phyloP scores from a whole-genome alignment of 2,113 vertebrate genomes.

The Dolichotis patagonum region DNA sequence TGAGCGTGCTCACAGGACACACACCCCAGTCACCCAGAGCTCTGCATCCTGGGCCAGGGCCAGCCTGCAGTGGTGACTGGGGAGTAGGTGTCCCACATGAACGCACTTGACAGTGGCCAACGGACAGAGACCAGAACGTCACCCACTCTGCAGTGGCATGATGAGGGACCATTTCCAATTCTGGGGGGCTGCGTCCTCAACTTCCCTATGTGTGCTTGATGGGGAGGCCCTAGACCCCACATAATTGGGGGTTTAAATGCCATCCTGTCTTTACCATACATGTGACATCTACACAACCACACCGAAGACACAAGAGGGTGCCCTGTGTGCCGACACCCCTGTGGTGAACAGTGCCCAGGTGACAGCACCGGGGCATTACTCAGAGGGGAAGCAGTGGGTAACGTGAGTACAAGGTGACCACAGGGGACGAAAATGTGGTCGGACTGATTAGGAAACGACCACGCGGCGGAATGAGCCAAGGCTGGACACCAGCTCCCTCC shows the following conservation, averaged over 20 bases:
- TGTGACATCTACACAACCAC: background rate
- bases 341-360: fast-evolving
- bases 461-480: background rate
- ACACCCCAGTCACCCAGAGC: background rate
- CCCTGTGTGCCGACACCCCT: background rate
- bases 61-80: background rate
- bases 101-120: too few relatives aligned
- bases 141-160: fast-evolving
- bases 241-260: fast-evolving
- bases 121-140: fast-evolving
- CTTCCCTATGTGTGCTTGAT: background rate
- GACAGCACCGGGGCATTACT: background rate
- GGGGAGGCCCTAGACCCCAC: too few relatives aligned
- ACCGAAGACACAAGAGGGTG: background rate
- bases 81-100: background rate
- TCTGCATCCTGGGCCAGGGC: background rate
- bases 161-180: fast-evolving
- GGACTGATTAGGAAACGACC: background rate
- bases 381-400: background rate
- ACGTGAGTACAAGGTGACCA: too few relatives aligned
- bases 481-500: background rate
- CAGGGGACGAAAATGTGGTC: background rate
- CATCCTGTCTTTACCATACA: background rate
- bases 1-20: background rate
- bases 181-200: fast-evolving